Evolutionary conservation across 53 echinoderm and acorn worm genomes (phyloP).

Genomic region (Echinometra lucunter): DNA sequence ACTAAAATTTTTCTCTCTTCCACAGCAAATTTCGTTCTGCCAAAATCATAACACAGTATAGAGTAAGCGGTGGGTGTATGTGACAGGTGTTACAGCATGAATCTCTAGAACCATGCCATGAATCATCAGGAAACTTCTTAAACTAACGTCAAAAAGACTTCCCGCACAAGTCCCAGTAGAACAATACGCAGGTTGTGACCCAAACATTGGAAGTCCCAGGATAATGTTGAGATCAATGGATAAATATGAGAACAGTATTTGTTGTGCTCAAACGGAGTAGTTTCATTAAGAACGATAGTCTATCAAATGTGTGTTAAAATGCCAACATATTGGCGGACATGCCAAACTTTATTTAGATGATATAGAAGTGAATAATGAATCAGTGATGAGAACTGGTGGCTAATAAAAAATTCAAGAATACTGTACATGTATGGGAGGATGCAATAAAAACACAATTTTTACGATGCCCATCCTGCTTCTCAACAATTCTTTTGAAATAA

Average conservation of each 20-base stretch:
- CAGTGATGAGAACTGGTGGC: not conserved
- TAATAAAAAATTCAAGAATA: not conserved
- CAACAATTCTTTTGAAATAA: too few species aligned
- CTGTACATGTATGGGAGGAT: too few species aligned
- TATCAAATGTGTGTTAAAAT: not conserved
- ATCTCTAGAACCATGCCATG: not conserved
- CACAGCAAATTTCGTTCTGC: not conserved
- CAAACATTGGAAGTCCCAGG: conserved; percentile 49
- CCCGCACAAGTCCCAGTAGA: not conserved
- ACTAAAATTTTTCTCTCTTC: not conserved
- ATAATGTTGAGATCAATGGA: not conserved
- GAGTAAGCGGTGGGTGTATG: not conserved
- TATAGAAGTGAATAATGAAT: not conserved
- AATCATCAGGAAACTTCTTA: conserved; percentile 1
- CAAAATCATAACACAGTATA: not conserved
- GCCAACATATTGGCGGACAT: not conserved
- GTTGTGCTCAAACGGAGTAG: not conserved
- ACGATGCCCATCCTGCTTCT: too few species aligned
- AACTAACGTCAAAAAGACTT: conserved; percentile 31
- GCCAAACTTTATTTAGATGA: not conserved
- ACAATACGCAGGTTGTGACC: conserved; percentile 19
- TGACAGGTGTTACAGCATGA: not conserved
- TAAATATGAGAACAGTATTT: not conserved
- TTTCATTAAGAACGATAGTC: not conserved
- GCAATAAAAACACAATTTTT: not conserved